Percentiles rank a stretch among this genome's conserved stretches.
Evolutionary conservation across 2,888 invertebrate genomes (phyloP).

Genomic region (Geotrupes spiniger): DNA sequence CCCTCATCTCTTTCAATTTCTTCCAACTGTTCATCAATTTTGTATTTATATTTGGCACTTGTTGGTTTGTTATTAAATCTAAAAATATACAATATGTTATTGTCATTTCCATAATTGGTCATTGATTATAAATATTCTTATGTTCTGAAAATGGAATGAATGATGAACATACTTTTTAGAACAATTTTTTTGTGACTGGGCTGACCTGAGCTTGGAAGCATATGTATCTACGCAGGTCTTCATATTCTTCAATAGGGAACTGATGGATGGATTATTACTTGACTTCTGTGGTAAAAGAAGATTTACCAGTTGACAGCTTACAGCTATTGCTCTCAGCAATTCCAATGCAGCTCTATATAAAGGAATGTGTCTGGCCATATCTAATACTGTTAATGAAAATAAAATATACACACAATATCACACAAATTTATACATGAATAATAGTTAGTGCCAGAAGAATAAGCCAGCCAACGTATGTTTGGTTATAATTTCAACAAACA

Average conservation of each 20-base stretch:
- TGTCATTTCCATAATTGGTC: neutral
- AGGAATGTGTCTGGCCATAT: slow-evolving; percentile 96
- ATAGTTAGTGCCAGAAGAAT: too few relatives aligned
- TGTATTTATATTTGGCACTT: slow-evolving; percentile 35
- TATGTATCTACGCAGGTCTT: slow-evolving; percentile 90
- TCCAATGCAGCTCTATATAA: slow-evolving; percentile 84
- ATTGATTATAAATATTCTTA: neutral
- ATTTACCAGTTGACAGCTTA: slow-evolving; percentile 57
- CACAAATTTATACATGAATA: too few relatives aligned
- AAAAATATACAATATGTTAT: slow-evolving; percentile 9
- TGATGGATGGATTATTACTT: slow-evolving; percentile 60
- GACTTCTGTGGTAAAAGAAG: slow-evolving; percentile 60
- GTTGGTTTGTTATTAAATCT: slow-evolving; percentile 38
- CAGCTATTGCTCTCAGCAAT: slow-evolving; percentile 72
- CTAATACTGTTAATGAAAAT: slow-evolving; percentile 63
- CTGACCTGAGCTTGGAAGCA: slow-evolving; percentile 76
- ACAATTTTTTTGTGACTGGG: slow-evolving; percentile 29
- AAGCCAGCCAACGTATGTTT: too few relatives aligned
- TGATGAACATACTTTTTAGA: slow-evolving; percentile 27
- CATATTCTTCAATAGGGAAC: slow-evolving; percentile 80
- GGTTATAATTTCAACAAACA: too few relatives aligned
- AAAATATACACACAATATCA: too few relatives aligned
- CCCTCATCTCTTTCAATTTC: slow-evolving; percentile 88
- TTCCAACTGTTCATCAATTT: slow-evolving; percentile 47
- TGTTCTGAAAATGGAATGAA: neutral